Evolutionary conservation across 2,113 vertebrate species (phyloP), one percentile per base, ranked within the genome.

Genomic region (Phrynocephalus versicolor): DNA sequence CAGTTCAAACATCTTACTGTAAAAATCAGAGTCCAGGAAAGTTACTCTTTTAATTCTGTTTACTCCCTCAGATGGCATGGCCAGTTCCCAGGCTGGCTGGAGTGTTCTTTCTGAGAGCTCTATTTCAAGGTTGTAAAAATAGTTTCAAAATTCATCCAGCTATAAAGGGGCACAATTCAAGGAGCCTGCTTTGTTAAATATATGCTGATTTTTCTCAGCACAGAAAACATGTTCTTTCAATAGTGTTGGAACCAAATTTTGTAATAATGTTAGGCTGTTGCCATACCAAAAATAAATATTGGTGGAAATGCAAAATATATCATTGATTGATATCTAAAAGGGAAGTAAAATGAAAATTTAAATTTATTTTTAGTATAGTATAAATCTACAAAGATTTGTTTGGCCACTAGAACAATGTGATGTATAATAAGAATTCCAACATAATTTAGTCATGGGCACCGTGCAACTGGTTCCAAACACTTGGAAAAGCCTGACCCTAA

Each of bases 261-360:
- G 70, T 81, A 91, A 89, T 65, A 88, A 92, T 92, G 84, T 83
- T 87, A 86, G 57, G 82, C 74, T 92, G 88, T 89, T 88, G 27
- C 88, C 89, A 91, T 94, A 33, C 67, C n/a, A 5, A 70, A 70
- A 71, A 71, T 71, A 6, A 39, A 33, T 69, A 21, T n/a, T 39
- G 35, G 19, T 1, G 2, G 19, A 82, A 91, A 90, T 92, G 92
- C 92, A 92, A 94, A 85, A 81, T 86, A 78, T 25, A 55, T 27
- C 13, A 30, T 82, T 92, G 75, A 89, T 92, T 92, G 82, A 69
- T 87, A 92, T 74, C 83, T 92, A 90, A 92, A 51, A 89, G 85
- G 89, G 91, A 92, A 91, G 16, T 21, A 9, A 39, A 23, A 91
- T 91, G 84, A 90, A 93, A 92, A 93, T 71, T 14, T 5, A 37